Base-by-base conservation (phyloP, 2,888 invertebrate genomes). In the Parelbella ahira region DNA sequence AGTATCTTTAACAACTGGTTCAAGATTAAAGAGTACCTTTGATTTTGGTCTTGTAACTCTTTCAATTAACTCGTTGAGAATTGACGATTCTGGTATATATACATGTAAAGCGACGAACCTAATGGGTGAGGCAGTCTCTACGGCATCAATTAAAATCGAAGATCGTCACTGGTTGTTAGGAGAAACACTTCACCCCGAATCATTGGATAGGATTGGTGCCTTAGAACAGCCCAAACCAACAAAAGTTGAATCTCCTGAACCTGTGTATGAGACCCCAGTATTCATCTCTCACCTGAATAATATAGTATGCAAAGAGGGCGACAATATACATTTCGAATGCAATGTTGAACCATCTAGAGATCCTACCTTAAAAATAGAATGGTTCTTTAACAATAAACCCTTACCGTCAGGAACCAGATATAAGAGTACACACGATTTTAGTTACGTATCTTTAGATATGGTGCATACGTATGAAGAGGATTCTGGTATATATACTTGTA, bases 41-140 rank as follows among this genome's bases (percentile, higher is more conserved):
- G 99, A 99, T 73, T 99, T 99, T 78, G 99, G 99, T 30, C 90
- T 97, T 47, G 98, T 99, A 0, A 96, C 97, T 0, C 80, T 98
- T 13, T 96, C 97, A 7, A 93, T 98, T 47, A 95, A 96, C 65
- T 93, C 96, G 1, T 67, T 97, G 25, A 91, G 97, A 57, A 91
- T 92, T 32, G 97, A 97, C 60, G 98, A 99, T 80, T 96, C 96
- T 1, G 98, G 97, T 3, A 94, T 97, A 57, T 99, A 98, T 69
- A 97, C 97, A 1, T 98, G 98, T 84, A 95, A 95, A 77, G 98
- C 97, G 0, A 94, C 93, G 5, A 99, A 99, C 71, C 90, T 95
- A 49, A 91, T 95, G 44, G 99, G 99, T 25, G 97, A 98, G 88
- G 98, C 97, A 39, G 95, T 97, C 8, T 97, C 97, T 1, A 97